Percentiles rank a stretch among this genome's conserved stretches.
These are phyloP conservation scores for Merops nubicus DNA, from an alignment of 2,113 vertebrate species.

Conservation along the genomic window DNA sequence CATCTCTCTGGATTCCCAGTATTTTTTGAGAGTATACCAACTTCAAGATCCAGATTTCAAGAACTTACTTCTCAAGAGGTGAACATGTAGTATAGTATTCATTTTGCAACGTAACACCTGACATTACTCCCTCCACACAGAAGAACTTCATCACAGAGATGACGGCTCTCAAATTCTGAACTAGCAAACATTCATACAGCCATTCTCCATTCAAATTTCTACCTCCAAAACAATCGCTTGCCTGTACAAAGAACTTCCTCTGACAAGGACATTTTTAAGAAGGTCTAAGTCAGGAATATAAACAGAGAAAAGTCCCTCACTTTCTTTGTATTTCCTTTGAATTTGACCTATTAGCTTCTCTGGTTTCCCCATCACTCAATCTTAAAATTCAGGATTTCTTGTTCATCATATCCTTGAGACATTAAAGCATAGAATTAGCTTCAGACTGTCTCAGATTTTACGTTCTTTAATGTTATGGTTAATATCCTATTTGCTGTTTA, in stretches of 20 bases:
- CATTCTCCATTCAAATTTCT: background rate
- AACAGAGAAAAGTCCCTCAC: background rate
- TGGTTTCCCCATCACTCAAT: fast-evolving
- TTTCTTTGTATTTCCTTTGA: background rate
- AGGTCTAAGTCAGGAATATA: background rate
- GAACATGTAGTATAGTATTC: background rate
- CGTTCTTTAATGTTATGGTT: background rate
- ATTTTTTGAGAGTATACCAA: background rate
- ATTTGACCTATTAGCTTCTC: background rate
- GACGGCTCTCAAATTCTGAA: background rate
- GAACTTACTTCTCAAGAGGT: background rate
- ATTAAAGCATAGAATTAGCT: background rate
- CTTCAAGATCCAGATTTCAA: background rate
- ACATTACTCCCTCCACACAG: background rate
- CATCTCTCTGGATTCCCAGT: background rate
- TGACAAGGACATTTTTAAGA: background rate
- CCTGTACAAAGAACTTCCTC: background rate
- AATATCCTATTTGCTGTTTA: background rate
- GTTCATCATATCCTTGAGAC: background rate
- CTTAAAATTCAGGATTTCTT: background rate
- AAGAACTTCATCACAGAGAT: background rate
- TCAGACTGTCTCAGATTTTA: background rate
- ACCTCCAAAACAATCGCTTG: background rate
- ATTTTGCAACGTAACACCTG: background rate
- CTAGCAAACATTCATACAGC: background rate